Conservation (phyloP, 2,113 vertebrate species). For the Vireo altiloquus region DNA sequence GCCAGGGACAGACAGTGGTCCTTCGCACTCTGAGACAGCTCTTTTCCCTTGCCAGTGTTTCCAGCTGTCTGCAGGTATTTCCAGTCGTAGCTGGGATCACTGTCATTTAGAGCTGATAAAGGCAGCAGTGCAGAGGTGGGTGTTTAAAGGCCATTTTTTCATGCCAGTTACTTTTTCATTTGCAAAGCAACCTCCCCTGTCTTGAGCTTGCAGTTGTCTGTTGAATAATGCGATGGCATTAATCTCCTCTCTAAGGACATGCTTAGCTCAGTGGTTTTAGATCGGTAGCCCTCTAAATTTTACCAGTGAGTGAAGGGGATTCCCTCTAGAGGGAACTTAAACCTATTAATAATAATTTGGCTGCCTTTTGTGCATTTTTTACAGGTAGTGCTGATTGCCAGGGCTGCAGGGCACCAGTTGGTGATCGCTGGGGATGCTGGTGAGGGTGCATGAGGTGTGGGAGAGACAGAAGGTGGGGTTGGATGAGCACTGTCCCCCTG, state of each 20-base stretch:
- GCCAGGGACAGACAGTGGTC: background rate
- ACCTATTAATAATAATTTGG: background rate
- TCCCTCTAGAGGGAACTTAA: constrained; percentile 24
- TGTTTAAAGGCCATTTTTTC: background rate
- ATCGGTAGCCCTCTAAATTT: constrained; percentile 30
- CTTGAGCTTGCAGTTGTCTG: background rate
- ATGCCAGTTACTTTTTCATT: background rate
- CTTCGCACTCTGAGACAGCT: background rate
- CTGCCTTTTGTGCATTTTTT: background rate
- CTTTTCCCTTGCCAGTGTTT: background rate
- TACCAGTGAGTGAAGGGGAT: background rate
- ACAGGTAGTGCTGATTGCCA: background rate
- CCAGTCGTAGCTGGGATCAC: background rate
- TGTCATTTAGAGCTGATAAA: background rate
- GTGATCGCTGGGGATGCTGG: background rate
- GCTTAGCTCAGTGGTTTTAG: constrained; percentile 45
- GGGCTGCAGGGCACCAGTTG: background rate
- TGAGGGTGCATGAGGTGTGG: rapidly evolving
- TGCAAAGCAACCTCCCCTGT: background rate
- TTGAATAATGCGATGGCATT: constrained; percentile 11
- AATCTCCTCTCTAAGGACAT: background rate
- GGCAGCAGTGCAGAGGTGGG: background rate
- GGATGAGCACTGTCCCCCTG: rapidly evolving
- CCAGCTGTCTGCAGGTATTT: background rate
- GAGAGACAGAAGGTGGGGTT: background rate